These are phyloP conservation scores for Mimumesa dahlbomi DNA, from an alignment of 2,888 invertebrate species.

Conservation along the genomic window DNA sequence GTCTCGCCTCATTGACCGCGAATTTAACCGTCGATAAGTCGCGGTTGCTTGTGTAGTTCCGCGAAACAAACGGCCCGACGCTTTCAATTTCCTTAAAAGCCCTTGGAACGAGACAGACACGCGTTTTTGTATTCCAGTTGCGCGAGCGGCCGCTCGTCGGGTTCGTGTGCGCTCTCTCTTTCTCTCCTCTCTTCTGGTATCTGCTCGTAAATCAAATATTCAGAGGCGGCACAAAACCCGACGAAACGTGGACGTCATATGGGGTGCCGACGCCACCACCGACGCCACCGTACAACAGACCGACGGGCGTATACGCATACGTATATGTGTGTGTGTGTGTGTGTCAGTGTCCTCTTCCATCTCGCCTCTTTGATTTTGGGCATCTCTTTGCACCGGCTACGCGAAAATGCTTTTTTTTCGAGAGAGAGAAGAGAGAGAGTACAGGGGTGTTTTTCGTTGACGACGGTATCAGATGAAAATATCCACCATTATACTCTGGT, in stretches of 20 bases:
- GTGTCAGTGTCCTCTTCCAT: conserved; percentile 22
- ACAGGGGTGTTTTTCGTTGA: conserved; percentile 31
- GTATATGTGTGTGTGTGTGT: too few species aligned
- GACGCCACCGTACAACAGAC: neutral
- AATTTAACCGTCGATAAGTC: conserved; percentile 54
- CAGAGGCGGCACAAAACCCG: conserved; percentile 30
- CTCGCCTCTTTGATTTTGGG: conserved; percentile 38
- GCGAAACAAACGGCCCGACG: conserved; percentile 35
- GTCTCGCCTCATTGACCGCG: conserved; percentile 61
- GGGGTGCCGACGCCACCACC: too few species aligned
- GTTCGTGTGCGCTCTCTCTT: too few species aligned
- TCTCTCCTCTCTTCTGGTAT: conserved; percentile 28
- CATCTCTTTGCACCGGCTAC: conserved; percentile 41
- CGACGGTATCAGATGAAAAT: conserved; percentile 13
- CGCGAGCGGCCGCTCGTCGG: conserved; percentile 7
- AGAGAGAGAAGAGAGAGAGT: neutral
- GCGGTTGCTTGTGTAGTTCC: conserved; percentile 2
- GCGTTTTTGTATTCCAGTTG: conserved; percentile 21
- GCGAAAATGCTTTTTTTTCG: conserved; percentile 19
- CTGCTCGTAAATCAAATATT: conserved; percentile 48
- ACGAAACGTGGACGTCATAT: conserved; percentile 16
- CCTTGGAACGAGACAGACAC: conserved; percentile 21
- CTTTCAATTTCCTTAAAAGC: conserved; percentile 62
- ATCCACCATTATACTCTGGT: neutral
- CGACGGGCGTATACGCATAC: neutral